A percentile compares a stretch with the other conserved stretches of the same genome.
Evolutionary conservation across 2,888 invertebrate species (phyloP).

Genomic region (Acleris literana): DNA sequence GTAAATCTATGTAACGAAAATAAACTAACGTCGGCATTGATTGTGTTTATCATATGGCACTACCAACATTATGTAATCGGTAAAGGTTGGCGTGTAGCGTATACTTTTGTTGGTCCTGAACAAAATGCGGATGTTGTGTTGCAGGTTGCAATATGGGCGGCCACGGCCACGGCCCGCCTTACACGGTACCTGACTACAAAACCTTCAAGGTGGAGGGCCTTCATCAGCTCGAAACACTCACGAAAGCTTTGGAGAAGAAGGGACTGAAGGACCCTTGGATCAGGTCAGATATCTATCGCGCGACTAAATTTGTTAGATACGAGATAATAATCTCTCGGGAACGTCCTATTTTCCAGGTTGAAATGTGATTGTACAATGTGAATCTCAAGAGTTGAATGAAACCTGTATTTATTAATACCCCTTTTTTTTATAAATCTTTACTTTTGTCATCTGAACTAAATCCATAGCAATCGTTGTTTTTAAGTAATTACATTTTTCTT

Average conservation of each 20-base stretch:
- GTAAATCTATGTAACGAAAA: neutral
- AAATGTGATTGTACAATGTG: neutral
- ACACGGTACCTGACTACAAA: conserved; percentile 87
- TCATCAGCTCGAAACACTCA: conserved; percentile 85
- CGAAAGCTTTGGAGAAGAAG: conserved; percentile 86
- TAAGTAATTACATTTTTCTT: no score
- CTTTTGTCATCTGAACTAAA: no score
- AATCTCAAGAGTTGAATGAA: no score
- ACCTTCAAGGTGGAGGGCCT: conserved; percentile 89
- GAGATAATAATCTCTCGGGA: no score
- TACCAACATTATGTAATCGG: conserved; percentile 50
- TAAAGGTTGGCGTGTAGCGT: conserved; percentile 47
- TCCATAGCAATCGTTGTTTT: no score
- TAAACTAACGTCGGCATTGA: neutral
- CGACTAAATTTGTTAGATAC: neutral
- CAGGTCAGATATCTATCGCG: conserved; percentile 76
- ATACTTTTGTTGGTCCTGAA: conserved; percentile 36
- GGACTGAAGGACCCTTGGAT: conserved; percentile 95
- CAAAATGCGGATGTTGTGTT: conserved; percentile 22
- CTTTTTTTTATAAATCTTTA: no score
- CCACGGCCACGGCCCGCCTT: conserved; percentile 70
- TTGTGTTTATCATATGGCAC: neutral
- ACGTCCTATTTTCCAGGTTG: no score
- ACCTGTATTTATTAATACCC: no score
- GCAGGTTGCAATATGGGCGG: conserved; percentile 57